Conservation (phyloP, 1,140 invertebrate genomes). For the Phymastichus coffea region DNA sequence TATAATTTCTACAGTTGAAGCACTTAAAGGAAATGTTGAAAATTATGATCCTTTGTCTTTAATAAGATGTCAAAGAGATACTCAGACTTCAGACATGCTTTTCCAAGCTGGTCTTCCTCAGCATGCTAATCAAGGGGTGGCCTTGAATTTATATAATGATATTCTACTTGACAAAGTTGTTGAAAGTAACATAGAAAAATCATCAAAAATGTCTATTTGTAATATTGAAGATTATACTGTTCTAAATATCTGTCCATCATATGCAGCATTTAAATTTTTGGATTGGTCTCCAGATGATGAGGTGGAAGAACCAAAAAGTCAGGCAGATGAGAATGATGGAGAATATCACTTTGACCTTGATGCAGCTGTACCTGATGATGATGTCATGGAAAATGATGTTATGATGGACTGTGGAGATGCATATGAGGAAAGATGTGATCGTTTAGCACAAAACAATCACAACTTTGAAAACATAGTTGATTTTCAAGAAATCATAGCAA, state of each 20-base stretch:
- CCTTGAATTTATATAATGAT: constrained; percentile 38
- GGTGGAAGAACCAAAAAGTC: constrained; percentile 23
- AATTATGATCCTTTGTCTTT: constrained; percentile 38
- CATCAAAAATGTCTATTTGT: neutral
- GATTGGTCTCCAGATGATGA: constrained; percentile 40
- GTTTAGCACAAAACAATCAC: constrained; percentile 13
- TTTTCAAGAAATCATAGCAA: constrained; percentile 40
- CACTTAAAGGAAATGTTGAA: constrained; percentile 50
- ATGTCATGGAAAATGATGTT: constrained; percentile 18
- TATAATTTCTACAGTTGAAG: constrained; percentile 48
- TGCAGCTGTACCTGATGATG: constrained; percentile 38
- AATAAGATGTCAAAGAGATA: constrained; percentile 41
- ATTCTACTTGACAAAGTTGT: constrained; percentile 32
- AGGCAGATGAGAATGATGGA: constrained; percentile 20
- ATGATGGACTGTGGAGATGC: constrained; percentile 31
- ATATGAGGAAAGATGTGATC: constrained; percentile 29
- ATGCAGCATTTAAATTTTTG: constrained; percentile 41
- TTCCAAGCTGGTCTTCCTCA: constrained; percentile 43
- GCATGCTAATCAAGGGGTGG: constrained; percentile 36
- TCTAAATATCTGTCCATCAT: constrained; percentile 31
- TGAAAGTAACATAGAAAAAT: neutral
- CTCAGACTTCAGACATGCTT: constrained; percentile 46
- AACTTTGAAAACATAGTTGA: constrained; percentile 36
- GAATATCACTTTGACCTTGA: constrained; percentile 48
- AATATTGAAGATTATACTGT: constrained; percentile 25